A percentile compares a stretch with the other conserved stretches of the same genome.
Evolutionary conservation across 2,797 vertebrate species (phyloP).

Genomic region (Fratercula arctica): DNA sequence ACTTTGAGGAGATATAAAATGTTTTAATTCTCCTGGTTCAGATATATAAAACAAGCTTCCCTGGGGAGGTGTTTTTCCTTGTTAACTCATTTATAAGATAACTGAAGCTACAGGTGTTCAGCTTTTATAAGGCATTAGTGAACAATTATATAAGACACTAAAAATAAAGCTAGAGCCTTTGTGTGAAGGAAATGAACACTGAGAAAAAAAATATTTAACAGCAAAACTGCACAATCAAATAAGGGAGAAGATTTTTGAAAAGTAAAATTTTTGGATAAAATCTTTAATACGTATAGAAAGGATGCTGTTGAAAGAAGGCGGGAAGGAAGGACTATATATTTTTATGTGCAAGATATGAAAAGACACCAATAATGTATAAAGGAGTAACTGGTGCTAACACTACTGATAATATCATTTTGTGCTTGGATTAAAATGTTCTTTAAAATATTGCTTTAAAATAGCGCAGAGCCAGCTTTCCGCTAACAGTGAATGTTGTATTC

Average conservation of each 20-base stretch:
- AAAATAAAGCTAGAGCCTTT: constrained; percentile 30
- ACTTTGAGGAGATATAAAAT: constrained; percentile 3
- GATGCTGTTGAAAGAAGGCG: not conserved
- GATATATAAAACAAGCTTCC: constrained; percentile 10
- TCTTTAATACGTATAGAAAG: not conserved
- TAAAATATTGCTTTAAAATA: constrained; percentile 35
- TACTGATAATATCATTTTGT: constrained; percentile 19
- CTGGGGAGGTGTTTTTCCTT: not conserved
- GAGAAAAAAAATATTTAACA: not conserved
- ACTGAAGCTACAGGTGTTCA: constrained; percentile 56
- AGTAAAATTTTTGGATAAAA: not conserved
- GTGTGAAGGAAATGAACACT: not conserved
- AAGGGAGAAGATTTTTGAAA: not conserved
- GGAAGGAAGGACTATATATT: not conserved
- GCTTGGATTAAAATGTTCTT: constrained; percentile 9
- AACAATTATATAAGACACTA: constrained; percentile 42
- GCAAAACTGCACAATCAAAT: not conserved
- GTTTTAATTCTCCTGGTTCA: constrained; percentile 28
- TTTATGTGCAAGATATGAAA: not conserved
- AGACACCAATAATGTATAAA: not conserved
- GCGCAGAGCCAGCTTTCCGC: not conserved
- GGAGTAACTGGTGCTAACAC: not conserved
- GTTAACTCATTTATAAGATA: constrained; percentile 49
- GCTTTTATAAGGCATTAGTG: constrained; percentile 55
- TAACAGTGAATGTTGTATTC: not conserved